phyloP scores from a whole-genome alignment of 2,797 vertebrate species.

The Urosaurus nigricauda region DNA sequence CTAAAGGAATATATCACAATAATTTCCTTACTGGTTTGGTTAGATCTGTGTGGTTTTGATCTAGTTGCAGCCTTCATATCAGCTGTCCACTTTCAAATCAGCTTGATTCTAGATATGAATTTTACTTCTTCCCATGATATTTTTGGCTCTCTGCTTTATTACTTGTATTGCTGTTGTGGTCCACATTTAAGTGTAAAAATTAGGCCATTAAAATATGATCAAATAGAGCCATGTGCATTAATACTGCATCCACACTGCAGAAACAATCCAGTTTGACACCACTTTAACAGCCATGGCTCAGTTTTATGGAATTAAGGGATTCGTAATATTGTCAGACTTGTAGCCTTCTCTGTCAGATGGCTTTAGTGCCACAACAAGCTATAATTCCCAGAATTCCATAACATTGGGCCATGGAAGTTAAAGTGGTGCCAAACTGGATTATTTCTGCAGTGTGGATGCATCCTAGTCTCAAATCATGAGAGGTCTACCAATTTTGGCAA shows the following conservation, averaged over 20 bases:
- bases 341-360: no score
- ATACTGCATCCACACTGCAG: no score
- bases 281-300: no score
- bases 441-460: no score
- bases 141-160: slow-evolving; percentile 55
- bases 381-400: no score
- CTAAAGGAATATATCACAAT: not conserved
- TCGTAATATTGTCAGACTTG: no score
- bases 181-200: slow-evolving; percentile 47
- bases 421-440: no score
- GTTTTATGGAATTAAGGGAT: no score
- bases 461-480: slow-evolving; percentile 9
- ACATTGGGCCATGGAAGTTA: no score
- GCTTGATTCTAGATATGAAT: not conserved
- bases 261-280: no score
- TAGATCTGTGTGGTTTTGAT: not conserved
- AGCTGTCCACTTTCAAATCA: not conserved
- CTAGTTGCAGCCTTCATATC: not conserved
- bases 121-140: slow-evolving; percentile 44
- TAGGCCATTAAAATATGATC: slow-evolving; percentile 47
- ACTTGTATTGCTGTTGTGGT: slow-evolving; percentile 45
- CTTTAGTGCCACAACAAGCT: no score
- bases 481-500: rapidly evolving
- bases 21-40: slow-evolving; percentile 33
- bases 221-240: no score